A percentile compares a stretch with the other conserved stretches of the same genome.
These are phyloP conservation scores for Eupithecia tripunctaria DNA, from an alignment of 2,888 invertebrate species.

Conservation along the genomic window DNA sequence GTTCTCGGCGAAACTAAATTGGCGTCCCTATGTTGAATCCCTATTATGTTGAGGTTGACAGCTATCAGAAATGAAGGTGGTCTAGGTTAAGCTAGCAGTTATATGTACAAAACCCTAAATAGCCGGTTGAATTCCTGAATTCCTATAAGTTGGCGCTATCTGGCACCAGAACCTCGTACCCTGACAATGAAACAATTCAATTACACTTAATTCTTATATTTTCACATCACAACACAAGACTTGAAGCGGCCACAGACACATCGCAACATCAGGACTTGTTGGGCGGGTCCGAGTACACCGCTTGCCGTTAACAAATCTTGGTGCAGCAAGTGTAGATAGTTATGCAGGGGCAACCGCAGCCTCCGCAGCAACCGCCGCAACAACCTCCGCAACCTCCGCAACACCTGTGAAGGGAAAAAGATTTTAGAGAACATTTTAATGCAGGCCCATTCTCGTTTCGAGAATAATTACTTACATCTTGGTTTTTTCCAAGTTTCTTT, in stretches of 20 bases:
- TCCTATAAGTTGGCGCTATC: no score
- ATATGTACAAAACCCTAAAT: no score
- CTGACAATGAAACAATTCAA: neutral
- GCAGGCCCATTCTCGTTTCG: no score
- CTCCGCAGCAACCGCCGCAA: slow-evolving; percentile 50
- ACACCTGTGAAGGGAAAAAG: slow-evolving; percentile 53
- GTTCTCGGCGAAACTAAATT: no score
- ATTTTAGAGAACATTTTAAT: no score
- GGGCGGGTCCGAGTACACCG: neutral
- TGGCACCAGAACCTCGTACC: no score
- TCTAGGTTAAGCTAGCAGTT: no score
- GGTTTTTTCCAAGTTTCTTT: slow-evolving; percentile 36
- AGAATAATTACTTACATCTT: slow-evolving; percentile 55
- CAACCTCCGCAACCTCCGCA: slow-evolving; percentile 59
- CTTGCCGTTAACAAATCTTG: slow-evolving; percentile 68
- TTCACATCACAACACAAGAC: slow-evolving; percentile 50
- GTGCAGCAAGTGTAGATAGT: slow-evolving; percentile 79
- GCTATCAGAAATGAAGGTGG: no score
- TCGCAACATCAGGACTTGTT: slow-evolving; percentile 4
- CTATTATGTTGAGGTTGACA: no score
- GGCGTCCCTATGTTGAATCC: no score
- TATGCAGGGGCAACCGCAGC: slow-evolving; percentile 67
- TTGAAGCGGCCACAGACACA: neutral
- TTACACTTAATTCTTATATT: slow-evolving; percentile 54
- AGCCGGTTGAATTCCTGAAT: no score